These are phyloP conservation scores for Thaleichthys pacificus DNA, from an alignment of 2,797 vertebrate species.

Conservation along the genomic window DNA sequence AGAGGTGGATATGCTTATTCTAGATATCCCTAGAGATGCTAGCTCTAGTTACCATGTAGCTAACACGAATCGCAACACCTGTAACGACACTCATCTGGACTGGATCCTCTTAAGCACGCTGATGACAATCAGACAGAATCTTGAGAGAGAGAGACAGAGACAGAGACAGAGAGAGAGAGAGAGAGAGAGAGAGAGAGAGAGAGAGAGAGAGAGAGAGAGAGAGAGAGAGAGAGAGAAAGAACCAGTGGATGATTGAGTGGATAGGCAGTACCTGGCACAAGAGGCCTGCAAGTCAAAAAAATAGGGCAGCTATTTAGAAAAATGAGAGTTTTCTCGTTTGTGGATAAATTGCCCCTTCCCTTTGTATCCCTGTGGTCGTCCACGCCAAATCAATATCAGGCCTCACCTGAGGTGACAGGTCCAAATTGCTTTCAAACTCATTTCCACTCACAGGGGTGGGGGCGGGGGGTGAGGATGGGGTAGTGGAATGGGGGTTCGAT, in stretches of 20 bases:
- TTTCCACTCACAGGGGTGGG: constrained; percentile 56
- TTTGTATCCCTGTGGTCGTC: constrained; percentile 66
- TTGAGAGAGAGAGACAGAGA: too few species aligned
- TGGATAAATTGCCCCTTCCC: constrained; percentile 72
- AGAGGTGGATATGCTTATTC: background rate
- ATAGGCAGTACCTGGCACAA: constrained; percentile 37
- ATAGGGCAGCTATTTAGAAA: constrained; percentile 77
- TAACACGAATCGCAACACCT: background rate
- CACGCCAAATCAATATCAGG: constrained; percentile 74
- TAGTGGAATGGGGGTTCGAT: too few species aligned
- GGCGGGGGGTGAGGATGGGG: background rate
- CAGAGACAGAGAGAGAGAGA: too few species aligned
- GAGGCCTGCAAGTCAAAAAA: constrained; percentile 64
- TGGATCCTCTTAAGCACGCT: too few species aligned
- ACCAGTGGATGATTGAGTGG: constrained; percentile 34
- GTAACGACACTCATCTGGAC: background rate
- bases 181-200: background rate
- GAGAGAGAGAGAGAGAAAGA: constrained; percentile 34
- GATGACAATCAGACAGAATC: too few species aligned
- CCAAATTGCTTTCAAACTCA: constrained; percentile 78
- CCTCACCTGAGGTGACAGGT: constrained; percentile 69
- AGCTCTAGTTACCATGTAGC: background rate
- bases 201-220: constrained; percentile 38
- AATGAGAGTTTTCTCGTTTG: constrained; percentile 71
- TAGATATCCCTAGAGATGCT: background rate